Base-by-base conservation (phyloP, 2,888 invertebrate species). In the Chymomyza procnemis region DNA sequence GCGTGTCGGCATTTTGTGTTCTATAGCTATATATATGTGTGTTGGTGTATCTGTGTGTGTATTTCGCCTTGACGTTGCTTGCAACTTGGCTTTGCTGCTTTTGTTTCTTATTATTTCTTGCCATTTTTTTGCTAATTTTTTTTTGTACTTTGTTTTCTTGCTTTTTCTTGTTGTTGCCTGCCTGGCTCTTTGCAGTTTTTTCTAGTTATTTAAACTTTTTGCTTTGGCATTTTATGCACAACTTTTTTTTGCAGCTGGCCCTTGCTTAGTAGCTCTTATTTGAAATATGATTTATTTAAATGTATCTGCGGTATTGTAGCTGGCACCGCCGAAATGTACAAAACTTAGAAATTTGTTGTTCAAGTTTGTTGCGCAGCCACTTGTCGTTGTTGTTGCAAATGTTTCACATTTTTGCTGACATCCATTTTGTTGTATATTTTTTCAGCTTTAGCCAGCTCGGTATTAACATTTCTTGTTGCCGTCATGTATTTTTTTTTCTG, bases 331-430 rank as follows among this genome's bases (percentile, higher is more conserved):
- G n/a, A n/a, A n/a, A 4, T 30, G 26, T 16, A 22, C 73, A 71
- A 70, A 74, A 69, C 66, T 74, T 64, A 63, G 6, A 14, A 26
- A 19, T 30, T 22, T 56, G 56, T 26, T 16, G 22, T 16, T 64
- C 22, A 30, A 16, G 48, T 50, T 68, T 55, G 46, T 46, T 59
- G 41, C n/a, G 66, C 41, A 26, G 16, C 34, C n/a, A 56, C 61
- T 62, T 50, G 55, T 50, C 12, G 34, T 5, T 41, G 19, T 41
- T 41, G 34, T 19, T 41, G 47, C 26, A 57, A 50, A 50, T 22
- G 26, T 57, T 67, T 78, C 67, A 72, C 70, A 72, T 30, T 65
- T 57, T 60, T 65, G 76, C 76, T 75, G 78, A 77, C 74, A 77
- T 69, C 74, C 74, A 69, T 76, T 71, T 60, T 63, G 46, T 58